Conservation (phyloP, 1,140 invertebrate genomes). For the Rhynchophorus ferrugineus region DNA sequence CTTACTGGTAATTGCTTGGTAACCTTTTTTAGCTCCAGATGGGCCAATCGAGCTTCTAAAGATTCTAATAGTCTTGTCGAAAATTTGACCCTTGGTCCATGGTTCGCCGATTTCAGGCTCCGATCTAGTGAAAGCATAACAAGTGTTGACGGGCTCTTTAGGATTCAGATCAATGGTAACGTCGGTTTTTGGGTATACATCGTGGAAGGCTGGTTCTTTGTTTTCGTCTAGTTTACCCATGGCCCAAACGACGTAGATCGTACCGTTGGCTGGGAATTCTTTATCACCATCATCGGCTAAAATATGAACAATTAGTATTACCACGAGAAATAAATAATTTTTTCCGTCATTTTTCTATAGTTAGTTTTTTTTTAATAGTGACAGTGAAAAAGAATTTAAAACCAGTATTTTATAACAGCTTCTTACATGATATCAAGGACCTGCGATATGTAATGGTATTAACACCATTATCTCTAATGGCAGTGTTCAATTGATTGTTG, state of each 20-base stretch:
- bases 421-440: constrained; percentile 61
- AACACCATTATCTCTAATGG: constrained; percentile 62
- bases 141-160: constrained; percentile 56
- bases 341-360: too few relatives aligned
- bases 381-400: too few relatives aligned
- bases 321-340: too few relatives aligned
- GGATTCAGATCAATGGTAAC: constrained; percentile 59
- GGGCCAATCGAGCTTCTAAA: constrained; percentile 74
- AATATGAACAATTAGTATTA: constrained; percentile 18
- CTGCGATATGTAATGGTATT: constrained; percentile 73
- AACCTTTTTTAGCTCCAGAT: constrained; percentile 68
- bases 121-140: constrained; percentile 58
- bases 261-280: constrained; percentile 57
- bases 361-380: too few relatives aligned
- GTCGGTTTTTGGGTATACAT: constrained; percentile 65
- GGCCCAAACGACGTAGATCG: constrained; percentile 74
- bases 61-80: constrained; percentile 66
- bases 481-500: constrained; percentile 67
- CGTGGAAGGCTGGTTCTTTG: constrained; percentile 77
- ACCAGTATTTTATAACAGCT: too few relatives aligned
- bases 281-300: constrained; percentile 72
- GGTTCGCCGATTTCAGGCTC: constrained; percentile 44
- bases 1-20: constrained; percentile 64
- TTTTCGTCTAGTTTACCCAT: constrained; percentile 70
- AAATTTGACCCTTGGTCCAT: constrained; percentile 72